phyloP scores from a whole-genome alignment of 2,113 vertebrate genomes.

The Malurus elegans region DNA sequence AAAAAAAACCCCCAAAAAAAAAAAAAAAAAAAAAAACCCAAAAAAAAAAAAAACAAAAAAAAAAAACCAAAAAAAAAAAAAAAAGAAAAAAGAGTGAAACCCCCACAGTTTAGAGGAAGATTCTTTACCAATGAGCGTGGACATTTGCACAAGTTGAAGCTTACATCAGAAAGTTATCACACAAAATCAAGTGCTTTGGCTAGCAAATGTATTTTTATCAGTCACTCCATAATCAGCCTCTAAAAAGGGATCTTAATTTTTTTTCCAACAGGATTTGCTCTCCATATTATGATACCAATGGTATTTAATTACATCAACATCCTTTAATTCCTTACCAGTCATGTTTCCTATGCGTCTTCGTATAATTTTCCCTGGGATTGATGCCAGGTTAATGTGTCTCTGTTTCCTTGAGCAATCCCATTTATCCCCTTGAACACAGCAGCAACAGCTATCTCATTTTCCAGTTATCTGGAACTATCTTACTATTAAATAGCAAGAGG shows the following conservation, averaged over 20 bases:
- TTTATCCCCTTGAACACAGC: background rate
- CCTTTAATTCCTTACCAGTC: background rate
- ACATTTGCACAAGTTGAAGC: background rate
- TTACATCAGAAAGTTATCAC: background rate
- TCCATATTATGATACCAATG: background rate
- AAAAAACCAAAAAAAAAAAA: no score
- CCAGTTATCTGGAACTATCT: background rate
- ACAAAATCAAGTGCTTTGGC: background rate
- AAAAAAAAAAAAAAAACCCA: no score
- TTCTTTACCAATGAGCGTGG: background rate
- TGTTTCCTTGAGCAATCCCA: background rate
- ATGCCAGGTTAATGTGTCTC: background rate
- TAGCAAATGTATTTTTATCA: background rate
- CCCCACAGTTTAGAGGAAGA: background rate
- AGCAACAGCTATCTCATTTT: background rate
- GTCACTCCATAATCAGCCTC: background rate
- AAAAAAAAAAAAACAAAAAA: no score
- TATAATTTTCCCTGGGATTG: background rate
- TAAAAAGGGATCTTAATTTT: background rate
- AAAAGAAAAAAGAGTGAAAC: no score
- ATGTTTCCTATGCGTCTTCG: background rate
- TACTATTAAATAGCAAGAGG: background rate
- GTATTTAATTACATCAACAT: background rate
- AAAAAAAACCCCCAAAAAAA: no score
- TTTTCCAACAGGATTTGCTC: background rate